Percentiles rank a stretch among this genome's conserved stretches.
phyloP scores from a whole-genome alignment of 2,888 invertebrate species.

The Helobdella robusta region DNA sequence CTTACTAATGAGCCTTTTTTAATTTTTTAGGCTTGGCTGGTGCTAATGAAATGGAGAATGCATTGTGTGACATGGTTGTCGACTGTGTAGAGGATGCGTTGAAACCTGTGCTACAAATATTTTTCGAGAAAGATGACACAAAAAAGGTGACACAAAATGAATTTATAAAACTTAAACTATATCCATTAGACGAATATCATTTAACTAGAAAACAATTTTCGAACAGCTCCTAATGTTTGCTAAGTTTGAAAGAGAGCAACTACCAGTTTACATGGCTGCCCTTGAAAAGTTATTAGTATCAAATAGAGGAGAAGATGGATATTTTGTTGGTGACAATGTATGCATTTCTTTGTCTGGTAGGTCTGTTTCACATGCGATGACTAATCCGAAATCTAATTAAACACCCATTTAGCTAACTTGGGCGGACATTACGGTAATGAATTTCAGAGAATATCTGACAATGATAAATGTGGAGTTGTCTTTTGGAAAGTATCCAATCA shows the following conservation, averaged over 20 bases:
- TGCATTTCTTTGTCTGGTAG: not conserved
- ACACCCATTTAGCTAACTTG: slow-evolving; percentile 33
- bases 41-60: slow-evolving; percentile 32
- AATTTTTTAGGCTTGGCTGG: slow-evolving; percentile 32
- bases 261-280: slow-evolving; percentile 17
- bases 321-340: slow-evolving; percentile 27
- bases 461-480: slow-evolving; percentile 24
- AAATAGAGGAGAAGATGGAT: slow-evolving; percentile 27
- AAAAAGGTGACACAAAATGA: slow-evolving; percentile 22
- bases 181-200: too few species aligned
- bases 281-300: slow-evolving; percentile 23
- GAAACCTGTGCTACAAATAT: slow-evolving; percentile 28
- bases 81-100: slow-evolving; percentile 33
- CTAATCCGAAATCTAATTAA: not conserved
- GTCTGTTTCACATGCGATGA: not conserved
- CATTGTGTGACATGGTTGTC: slow-evolving; percentile 34
- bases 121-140: slow-evolving; percentile 26
- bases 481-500: slow-evolving; percentile 32
- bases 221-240: slow-evolving; percentile 9
- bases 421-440: slow-evolving; percentile 33
- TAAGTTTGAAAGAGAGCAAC: slow-evolving; percentile 20
- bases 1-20: not conserved
- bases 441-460: slow-evolving; percentile 23
- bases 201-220: too few species aligned
- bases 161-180: too few species aligned